Evolutionary conservation across 2,797 vertebrate species (phyloP).

Genomic region (Glossophaga mutica): DNA sequence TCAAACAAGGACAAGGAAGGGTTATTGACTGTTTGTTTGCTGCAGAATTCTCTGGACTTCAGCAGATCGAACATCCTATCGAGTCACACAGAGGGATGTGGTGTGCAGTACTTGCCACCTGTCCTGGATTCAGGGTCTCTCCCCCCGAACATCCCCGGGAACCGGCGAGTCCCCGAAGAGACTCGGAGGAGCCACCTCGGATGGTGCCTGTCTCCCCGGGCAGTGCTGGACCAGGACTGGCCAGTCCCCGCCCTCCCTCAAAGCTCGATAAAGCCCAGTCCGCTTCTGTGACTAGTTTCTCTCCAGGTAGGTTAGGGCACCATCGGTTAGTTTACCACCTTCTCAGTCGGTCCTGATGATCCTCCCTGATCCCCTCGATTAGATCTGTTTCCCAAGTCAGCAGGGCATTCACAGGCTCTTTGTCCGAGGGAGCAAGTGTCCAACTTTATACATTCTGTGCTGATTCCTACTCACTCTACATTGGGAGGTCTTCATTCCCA

Average conservation of each 20-base stretch:
- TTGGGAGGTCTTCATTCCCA: neutral
- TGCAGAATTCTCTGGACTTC: neutral
- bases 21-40: neutral
- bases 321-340: neutral
- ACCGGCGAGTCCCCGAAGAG: too few species aligned
- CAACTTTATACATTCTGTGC: neutral
- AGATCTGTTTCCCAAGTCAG: neutral
- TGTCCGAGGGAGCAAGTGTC: neutral
- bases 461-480: neutral
- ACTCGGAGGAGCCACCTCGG: neutral
- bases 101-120: neutral
- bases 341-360: neutral
- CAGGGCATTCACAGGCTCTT: neutral
- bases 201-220: neutral
- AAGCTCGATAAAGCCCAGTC: neutral
- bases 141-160: neutral
- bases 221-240: neutral
- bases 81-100: neutral
- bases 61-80: rapidly evolving
- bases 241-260: neutral
- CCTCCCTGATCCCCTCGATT: neutral
- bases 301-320: neutral
- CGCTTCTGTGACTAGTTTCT: neutral
- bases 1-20: neutral
- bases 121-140: neutral